Percentiles rank a stretch among this genome's conserved stretches.
These are phyloP conservation scores for Phyllostomus discolor DNA, from an alignment of 2,113 vertebrate species.

Conservation along the genomic window DNA sequence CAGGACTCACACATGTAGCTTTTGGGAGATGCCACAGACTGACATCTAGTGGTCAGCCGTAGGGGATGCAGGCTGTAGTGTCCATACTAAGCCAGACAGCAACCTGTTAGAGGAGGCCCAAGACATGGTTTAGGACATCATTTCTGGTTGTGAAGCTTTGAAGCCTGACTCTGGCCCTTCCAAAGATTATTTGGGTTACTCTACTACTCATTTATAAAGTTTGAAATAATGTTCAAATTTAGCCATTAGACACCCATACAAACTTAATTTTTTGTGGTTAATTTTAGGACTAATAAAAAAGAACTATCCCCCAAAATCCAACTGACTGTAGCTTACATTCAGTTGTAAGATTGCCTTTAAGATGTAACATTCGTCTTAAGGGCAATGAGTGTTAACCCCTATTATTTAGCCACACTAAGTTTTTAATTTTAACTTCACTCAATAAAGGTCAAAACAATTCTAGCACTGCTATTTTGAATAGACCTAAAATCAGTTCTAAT, in stretches of 20 bases:
- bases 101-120: not conserved
- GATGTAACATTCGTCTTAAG: no score
- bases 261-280: not conserved
- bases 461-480: not conserved
- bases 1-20: not conserved
- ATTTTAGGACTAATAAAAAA: not conserved
- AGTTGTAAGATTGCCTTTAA: no score
- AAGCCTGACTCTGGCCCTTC: not conserved
- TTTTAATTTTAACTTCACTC: conserved; percentile 4
- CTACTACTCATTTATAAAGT: not conserved
- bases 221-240: not conserved
- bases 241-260: not conserved
- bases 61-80: not conserved
- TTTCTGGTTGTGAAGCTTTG: not conserved
- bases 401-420: not conserved
- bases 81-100: not conserved
- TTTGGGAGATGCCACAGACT: not conserved
- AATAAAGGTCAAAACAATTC: not conserved
- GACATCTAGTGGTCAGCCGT: not conserved
- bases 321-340: not conserved
- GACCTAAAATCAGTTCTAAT: not conserved
- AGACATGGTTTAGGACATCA: not conserved
- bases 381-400: not conserved
- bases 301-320: not conserved
- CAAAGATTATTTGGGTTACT: not conserved